Percentiles rank a stretch among this genome's conserved stretches.
phyloP scores from a whole-genome alignment of 2,797 vertebrate species.

The Rhyacichthys aspro region DNA sequence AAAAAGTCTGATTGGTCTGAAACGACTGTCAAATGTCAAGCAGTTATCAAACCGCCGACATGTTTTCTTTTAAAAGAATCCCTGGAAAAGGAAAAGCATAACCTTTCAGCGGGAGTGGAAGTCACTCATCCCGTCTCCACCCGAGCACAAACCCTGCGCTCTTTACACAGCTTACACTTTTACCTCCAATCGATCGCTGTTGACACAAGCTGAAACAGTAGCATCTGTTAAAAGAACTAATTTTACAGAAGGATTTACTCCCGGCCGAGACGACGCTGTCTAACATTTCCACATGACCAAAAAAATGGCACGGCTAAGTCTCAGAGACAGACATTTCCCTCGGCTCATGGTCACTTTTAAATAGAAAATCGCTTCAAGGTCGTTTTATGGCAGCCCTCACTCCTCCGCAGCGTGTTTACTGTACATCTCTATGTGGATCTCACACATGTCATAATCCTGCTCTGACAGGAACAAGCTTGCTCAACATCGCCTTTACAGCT shows the following conservation, averaged over 20 bases:
- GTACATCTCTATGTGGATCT: slow-evolving; percentile 17
- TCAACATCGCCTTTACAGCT: slow-evolving; percentile 40
- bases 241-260: slow-evolving; percentile 43
- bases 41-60: slow-evolving; percentile 77
- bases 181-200: slow-evolving; percentile 56
- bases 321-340: slow-evolving; percentile 14
- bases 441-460: slow-evolving; percentile 34
- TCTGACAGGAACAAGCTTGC: slow-evolving; percentile 59
- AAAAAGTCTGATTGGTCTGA: slow-evolving; percentile 79
- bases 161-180: slow-evolving; percentile 55
- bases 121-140: slow-evolving; percentile 70
- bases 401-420: slow-evolving; percentile 35
- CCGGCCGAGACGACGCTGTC: slow-evolving; percentile 1
- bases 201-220: slow-evolving; percentile 50
- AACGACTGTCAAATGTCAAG: slow-evolving; percentile 85
- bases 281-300: background rate
- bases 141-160: slow-evolving; percentile 32
- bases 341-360: slow-evolving; percentile 20
- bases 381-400: slow-evolving; percentile 14
- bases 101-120: slow-evolving; percentile 74
- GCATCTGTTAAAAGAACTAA: slow-evolving; percentile 36
- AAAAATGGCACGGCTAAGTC: background rate
- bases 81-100: slow-evolving; percentile 63
- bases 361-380: slow-evolving; percentile 32
- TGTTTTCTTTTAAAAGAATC: slow-evolving; percentile 77